Conservation (phyloP, 2,888 invertebrate genomes). For the Meiosimyza platycephala region DNA sequence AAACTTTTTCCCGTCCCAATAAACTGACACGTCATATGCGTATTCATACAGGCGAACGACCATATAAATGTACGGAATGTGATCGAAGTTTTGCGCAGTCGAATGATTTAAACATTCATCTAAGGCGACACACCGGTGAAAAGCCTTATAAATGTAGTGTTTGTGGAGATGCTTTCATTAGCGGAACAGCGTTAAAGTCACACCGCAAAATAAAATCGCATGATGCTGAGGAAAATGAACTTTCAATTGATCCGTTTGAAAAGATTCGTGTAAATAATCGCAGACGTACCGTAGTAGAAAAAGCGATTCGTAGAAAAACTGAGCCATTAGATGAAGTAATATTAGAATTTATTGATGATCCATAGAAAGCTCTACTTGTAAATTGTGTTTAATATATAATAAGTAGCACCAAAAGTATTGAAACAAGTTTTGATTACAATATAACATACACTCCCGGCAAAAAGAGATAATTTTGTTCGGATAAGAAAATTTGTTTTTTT, state of each 20-base stretch:
- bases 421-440: too few relatives aligned
- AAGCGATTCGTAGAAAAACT: neutral
- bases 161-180: constrained; percentile 77
- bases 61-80: constrained; percentile 71
- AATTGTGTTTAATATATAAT: too few relatives aligned
- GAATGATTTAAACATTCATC: constrained; percentile 78
- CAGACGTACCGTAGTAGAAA: neutral
- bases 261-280: constrained; percentile 56
- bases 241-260: constrained; percentile 56
- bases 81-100: constrained; percentile 74
- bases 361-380: too few relatives aligned
- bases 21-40: constrained; percentile 74
- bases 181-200: constrained; percentile 73
- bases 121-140: constrained; percentile 77
- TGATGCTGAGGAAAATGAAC: constrained; percentile 54
- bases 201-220: constrained; percentile 75
- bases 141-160: constrained; percentile 75
- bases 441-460: too few relatives aligned
- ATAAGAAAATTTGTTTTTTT: too few relatives aligned
- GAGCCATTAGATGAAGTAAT: neutral
- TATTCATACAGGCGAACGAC: constrained; percentile 70
- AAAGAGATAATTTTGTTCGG: too few relatives aligned
- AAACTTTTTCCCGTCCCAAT: constrained; percentile 72
- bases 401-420: too few relatives aligned
- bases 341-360: too few relatives aligned